Base-by-base conservation (phyloP, 2,888 invertebrate genomes). In the Ormyrus labotus region DNA sequence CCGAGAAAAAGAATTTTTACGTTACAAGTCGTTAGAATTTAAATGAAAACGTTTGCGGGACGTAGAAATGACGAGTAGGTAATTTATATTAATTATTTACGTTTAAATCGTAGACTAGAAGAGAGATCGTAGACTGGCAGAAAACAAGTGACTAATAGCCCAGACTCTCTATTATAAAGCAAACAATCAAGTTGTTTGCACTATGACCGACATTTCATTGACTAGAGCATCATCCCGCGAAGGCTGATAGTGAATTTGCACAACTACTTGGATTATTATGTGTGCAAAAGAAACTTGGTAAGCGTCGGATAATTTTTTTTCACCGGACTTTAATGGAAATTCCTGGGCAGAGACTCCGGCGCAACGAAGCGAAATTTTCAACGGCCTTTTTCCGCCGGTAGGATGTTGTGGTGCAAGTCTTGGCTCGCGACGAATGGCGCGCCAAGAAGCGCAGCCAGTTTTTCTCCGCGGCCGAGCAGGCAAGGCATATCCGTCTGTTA, bases 121-220 rank as follows among this genome's bases (percentile, higher is more conserved):
- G 19, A 19, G 19, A 19, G 19, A 19, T 19, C 19, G 19, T 19
- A 1, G 19, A 19, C 19, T 19, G 2, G 19, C 19, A 47, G n/a
- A 78, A 68, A 72, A 60, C 34, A 48, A 53, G 45, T 51, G 68
- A 79, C 48, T 63, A 68, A 79, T 50, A 60, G 55, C n/a, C 19
- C 19, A 3, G 10, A 61, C n/a, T 19, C 19, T 57, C 55, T 34
- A 55, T 9, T 53, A 69, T 63, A 71, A 73, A 79, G n/a, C 11
- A 13, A 58, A 51, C 0, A 58, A 8, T 76, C 72, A 68, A 45
- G 13, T 73, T 73, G 78, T 73, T 79, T 79, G 68, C 57, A 47
- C 45, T 63, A 51, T 79, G 78, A 79, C 72, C 78, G 63, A 79
- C 68, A 79, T 79, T 63, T 79, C 73, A 9, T 51, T 51, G 51